Conservation (phyloP, 2,888 invertebrate species). For the Sceliomorpha sp. region DNA sequence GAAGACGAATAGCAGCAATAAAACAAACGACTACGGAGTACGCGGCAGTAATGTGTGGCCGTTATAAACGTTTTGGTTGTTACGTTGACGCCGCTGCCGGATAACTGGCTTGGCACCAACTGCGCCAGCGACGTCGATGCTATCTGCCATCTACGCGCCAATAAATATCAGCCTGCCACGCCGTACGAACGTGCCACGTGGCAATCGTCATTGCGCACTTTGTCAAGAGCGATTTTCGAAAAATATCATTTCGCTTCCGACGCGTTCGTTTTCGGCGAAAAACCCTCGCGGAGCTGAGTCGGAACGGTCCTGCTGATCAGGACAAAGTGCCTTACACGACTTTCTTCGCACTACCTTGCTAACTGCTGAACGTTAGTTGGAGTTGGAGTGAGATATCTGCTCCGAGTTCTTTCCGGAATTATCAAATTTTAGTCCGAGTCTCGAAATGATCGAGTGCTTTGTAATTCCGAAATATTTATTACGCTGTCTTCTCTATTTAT, state of each 20-base stretch:
- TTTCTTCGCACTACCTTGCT: too few species aligned
- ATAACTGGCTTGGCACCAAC: conserved; percentile 72
- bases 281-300: too few species aligned
- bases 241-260: conserved; percentile 48
- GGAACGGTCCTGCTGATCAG: too few species aligned
- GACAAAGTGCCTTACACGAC: too few species aligned
- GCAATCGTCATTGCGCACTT: conserved; percentile 48
- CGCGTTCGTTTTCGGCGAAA: conserved; percentile 43
- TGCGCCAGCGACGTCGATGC: conserved; percentile 57
- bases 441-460: too few species aligned
- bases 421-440: too few species aligned
- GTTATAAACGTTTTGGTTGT: conserved; percentile 73
- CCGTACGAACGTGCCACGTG: conserved; percentile 44
- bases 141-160: conserved; percentile 68
- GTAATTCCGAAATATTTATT: too few species aligned
- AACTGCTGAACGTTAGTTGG: too few species aligned
- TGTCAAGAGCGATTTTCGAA: conserved; percentile 48
- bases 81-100: conserved; percentile 65
- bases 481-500: too few species aligned
- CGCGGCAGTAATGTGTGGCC: conserved; percentile 66
- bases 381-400: too few species aligned
- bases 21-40: conserved; percentile 63
- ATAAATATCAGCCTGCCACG: conserved; percentile 63
- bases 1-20: conserved; percentile 69
- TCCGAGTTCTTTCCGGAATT: too few species aligned